Percentiles rank a stretch among this genome's conserved stretches.
Conservation (phyloP, 2,888 invertebrate species). For the Epirrhoe tristata region DNA sequence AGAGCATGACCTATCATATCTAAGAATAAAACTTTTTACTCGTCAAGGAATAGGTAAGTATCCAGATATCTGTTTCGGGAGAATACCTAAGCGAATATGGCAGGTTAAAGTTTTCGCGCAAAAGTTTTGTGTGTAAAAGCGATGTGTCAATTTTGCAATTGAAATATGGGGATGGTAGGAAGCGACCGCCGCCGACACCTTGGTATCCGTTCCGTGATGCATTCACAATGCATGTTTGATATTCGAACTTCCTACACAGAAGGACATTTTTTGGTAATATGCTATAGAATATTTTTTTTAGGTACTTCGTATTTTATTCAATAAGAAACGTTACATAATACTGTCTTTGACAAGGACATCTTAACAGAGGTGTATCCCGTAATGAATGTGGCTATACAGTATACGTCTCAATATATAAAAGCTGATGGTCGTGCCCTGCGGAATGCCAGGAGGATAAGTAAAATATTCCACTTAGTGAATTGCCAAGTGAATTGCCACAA, state of each 20-base stretch:
- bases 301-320: slow-evolving; percentile 2
- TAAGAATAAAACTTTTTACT: slow-evolving; percentile 82
- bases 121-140: slow-evolving; percentile 76
- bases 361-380: slow-evolving; percentile 56
- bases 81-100: slow-evolving; percentile 81
- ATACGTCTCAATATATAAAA: slow-evolving; percentile 73
- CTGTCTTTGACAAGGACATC: slow-evolving; percentile 31
- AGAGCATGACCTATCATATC: slow-evolving; percentile 79
- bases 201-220: slow-evolving; percentile 83
- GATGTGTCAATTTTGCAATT: slow-evolving; percentile 82
- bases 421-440: slow-evolving; percentile 72
- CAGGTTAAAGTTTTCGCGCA: slow-evolving; percentile 79
- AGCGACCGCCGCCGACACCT: slow-evolving; percentile 78
- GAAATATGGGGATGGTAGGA: slow-evolving; percentile 77
- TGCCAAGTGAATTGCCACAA: slow-evolving; percentile 71
- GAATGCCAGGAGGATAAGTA: slow-evolving; percentile 74
- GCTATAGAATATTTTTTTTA: slow-evolving; percentile 3
- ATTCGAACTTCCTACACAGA: slow-evolving; percentile 29
- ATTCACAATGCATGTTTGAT: slow-evolving; percentile 24
- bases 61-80: slow-evolving; percentile 70
- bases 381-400: slow-evolving; percentile 75
- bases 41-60: slow-evolving; percentile 65
- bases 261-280: slow-evolving; percentile 1
- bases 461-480: slow-evolving; percentile 78
- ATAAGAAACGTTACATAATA: slow-evolving; percentile 43